Evolutionary conservation across 1,140 invertebrate genomes (phyloP).

Genomic region (Gerris buenoi): DNA sequence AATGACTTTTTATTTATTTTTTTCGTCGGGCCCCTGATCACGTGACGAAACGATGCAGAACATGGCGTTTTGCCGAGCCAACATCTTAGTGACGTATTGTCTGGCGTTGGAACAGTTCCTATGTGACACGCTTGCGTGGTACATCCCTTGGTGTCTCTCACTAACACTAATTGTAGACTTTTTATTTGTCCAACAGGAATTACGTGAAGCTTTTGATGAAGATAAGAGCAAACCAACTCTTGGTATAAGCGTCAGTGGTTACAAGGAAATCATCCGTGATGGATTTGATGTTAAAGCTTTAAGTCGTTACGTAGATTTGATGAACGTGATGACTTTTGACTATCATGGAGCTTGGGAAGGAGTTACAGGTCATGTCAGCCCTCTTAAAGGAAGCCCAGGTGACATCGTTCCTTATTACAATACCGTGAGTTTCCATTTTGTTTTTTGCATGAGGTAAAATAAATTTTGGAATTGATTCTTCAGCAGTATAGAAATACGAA

Average conservation of each 20-base stretch:
- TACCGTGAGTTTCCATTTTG: conserved; percentile 41
- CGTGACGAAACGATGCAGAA: too few relatives aligned
- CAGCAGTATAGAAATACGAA: too few relatives aligned
- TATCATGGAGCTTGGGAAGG: conserved; percentile 76
- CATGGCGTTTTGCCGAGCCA: too few relatives aligned
- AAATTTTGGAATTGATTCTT: too few relatives aligned
- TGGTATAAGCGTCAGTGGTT: conserved; percentile 73
- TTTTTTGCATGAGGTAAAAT: too few relatives aligned
- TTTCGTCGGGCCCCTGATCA: too few relatives aligned
- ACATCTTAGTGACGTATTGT: too few relatives aligned
- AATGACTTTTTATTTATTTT: too few relatives aligned
- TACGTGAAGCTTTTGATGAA: conserved; percentile 56
- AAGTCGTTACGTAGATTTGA: conserved; percentile 55
- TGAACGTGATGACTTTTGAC: conserved; percentile 79
- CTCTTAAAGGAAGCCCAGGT: conserved; percentile 43
- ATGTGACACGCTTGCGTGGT: too few relatives aligned
- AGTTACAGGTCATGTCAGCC: conserved; percentile 65
- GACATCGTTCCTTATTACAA: conserved; percentile 61
- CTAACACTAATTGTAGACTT: too few relatives aligned
- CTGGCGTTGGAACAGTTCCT: too few relatives aligned
- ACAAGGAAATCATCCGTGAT: conserved; percentile 66
- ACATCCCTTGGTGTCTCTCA: too few relatives aligned
- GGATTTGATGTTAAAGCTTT: conserved; percentile 62
- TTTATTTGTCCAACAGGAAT: conserved; percentile 41
- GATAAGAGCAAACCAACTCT: conserved; percentile 48